These are phyloP conservation scores for Alligator sinensis DNA, from an alignment of 2,113 vertebrate genomes.

Conservation along the genomic window DNA sequence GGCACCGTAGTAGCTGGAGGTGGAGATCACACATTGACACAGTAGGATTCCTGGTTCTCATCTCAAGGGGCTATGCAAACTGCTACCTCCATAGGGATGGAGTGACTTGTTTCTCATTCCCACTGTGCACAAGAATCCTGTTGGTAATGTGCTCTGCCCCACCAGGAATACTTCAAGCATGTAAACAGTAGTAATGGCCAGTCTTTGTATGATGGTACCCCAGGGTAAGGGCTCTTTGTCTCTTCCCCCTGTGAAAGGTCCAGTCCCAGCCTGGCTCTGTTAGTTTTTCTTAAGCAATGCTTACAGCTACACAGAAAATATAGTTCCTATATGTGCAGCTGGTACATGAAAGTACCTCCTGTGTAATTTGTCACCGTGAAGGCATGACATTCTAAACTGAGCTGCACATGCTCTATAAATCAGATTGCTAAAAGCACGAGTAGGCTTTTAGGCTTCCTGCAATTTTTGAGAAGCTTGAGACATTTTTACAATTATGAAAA, in stretches of 20 bases:
- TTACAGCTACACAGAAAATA: slow-evolving; percentile 24
- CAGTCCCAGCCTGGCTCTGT: background rate
- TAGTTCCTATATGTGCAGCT: slow-evolving; percentile 37
- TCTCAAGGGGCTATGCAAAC: background rate
- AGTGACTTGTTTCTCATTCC: background rate
- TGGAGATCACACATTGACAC: background rate
- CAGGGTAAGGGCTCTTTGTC: background rate
- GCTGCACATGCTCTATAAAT: slow-evolving; percentile 56
- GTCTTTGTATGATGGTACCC: background rate
- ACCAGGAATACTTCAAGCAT: background rate
- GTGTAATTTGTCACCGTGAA: slow-evolving; percentile 40
- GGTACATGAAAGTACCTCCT: slow-evolving; percentile 13
- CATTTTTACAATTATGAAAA: slow-evolving; percentile 66
- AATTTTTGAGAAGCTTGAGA: slow-evolving; percentile 2
- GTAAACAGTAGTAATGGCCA: background rate
- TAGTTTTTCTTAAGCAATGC: slow-evolving; percentile 34
- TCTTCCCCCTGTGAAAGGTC: background rate
- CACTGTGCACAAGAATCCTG: background rate
- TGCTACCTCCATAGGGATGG: background rate
- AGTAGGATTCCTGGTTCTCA: background rate
- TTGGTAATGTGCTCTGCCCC: background rate
- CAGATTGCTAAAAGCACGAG: slow-evolving; percentile 52
- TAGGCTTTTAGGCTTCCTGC: slow-evolving; percentile 49
- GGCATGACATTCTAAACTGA: slow-evolving; percentile 35
- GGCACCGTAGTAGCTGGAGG: background rate